Conservation (phyloP, 2,113 vertebrate species). For the Spermophilus dauricus region DNA sequence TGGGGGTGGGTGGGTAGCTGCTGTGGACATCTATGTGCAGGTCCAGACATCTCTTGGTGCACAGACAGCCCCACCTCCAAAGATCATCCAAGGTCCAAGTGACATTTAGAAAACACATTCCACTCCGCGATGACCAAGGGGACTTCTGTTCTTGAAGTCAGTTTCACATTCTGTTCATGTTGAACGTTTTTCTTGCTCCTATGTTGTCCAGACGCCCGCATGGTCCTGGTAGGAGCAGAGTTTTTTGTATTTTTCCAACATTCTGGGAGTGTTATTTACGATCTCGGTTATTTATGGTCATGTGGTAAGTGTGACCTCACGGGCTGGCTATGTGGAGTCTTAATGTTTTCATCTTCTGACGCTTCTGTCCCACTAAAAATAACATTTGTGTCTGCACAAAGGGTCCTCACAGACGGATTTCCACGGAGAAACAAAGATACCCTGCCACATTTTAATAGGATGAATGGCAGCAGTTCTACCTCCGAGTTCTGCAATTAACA, state of each 20-base stretch:
- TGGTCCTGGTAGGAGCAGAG: too few relatives aligned
- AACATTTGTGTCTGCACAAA: neutral
- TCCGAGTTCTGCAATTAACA: neutral
- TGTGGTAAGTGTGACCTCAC: rapidly evolving
- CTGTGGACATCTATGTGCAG: too few relatives aligned
- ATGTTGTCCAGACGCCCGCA: rapidly evolving
- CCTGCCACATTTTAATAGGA: neutral
- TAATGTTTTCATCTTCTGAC: neutral
- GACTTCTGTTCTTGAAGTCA: too few relatives aligned
- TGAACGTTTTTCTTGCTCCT: too few relatives aligned
- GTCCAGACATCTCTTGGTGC: too few relatives aligned
- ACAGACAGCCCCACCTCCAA: too few relatives aligned
- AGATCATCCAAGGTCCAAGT: too few relatives aligned
- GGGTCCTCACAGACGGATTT: neutral
- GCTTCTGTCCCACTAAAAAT: neutral
- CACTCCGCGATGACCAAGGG: too few relatives aligned
- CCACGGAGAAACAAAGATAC: neutral
- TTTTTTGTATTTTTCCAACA: too few relatives aligned
- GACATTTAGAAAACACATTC: too few relatives aligned
- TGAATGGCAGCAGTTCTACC: neutral
- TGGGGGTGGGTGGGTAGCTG: too few relatives aligned
- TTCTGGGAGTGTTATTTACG: neutral
- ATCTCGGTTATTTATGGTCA: neutral
- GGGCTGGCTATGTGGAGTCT: neutral
- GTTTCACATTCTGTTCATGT: too few relatives aligned